Evolutionary conservation across 2,113 vertebrate species (phyloP), one percentile per base, ranked within the genome.

Genomic region (Blennius ocellaris): DNA sequence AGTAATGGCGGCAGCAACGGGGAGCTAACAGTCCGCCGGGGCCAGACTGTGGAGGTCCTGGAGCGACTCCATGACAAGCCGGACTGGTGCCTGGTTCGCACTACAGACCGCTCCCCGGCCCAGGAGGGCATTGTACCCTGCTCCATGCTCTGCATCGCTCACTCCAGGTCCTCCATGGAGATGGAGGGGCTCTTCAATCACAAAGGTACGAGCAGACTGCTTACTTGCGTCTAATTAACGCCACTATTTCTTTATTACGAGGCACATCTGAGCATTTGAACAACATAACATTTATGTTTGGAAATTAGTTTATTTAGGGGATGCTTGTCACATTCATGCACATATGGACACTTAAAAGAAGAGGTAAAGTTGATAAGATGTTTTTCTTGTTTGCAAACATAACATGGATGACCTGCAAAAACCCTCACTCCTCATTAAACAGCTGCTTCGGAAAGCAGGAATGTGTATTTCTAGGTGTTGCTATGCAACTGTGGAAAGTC

Each of bases 181-280:
- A 98, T 98, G 97, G 97, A 98, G 76, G 97, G 97, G 44, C 96
- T 98, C 84, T 98, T 98, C 86, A 98, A 98, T 90, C 96, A 98
- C 91, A 97, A 97, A 97, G 97, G 97, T 98, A 96, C 87, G 94
- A 69, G 14, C 8, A 51, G 40, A 8, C 21, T 30, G 21, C 21
- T 30, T 30, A 30, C 21, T 30, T 30, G 21, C 21, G n/a, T n/a
- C n/a, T n/a, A 30, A 30, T 30, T 30, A 30, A 30, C 3, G 11
- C 14, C 53, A 30, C 11, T 40, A 21, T 52, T 67, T 65, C 63
- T 11, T 51, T 2, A 59, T 16, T 5, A 0, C 40, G 1, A 80
- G 54, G 9, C 38, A 54, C 62, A 67, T 68, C 11, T 47, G 1
- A 9, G 47, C 11, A 47, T 11, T 61, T 69, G 6, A 49, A 50